Evolutionary conservation across 2,113 vertebrate species (phyloP).

Genomic region (Anguilla japonica): DNA sequence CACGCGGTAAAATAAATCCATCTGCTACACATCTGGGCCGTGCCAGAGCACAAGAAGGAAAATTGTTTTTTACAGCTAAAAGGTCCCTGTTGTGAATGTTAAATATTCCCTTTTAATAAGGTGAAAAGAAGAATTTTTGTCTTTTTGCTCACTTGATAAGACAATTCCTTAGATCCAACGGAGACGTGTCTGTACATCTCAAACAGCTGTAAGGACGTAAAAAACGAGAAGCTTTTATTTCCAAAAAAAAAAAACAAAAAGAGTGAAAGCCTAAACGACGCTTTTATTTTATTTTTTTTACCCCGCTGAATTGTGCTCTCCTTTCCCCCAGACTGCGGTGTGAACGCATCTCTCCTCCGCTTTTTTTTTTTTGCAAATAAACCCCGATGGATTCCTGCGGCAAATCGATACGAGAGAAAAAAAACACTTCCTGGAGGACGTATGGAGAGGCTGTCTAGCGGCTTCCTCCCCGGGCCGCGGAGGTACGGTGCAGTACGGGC

Average conservation of each 20-base stretch:
- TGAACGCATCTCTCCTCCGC: slow-evolving; percentile 14
- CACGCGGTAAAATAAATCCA: slow-evolving; percentile 57
- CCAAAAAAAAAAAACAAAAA: background rate
- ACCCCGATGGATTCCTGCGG: slow-evolving; percentile 8
- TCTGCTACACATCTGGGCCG: slow-evolving; percentile 44
- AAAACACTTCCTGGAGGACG: background rate
- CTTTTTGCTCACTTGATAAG: slow-evolving; percentile 15
- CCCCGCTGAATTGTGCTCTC: slow-evolving; percentile 14
- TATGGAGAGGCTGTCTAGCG: background rate
- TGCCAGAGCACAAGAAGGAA: slow-evolving; percentile 29
- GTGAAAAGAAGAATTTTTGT: slow-evolving; percentile 18
- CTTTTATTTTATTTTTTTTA: slow-evolving; percentile 1
- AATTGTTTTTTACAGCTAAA: slow-evolving; percentile 26
- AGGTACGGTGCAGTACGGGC: background rate
- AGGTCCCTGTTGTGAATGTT: slow-evolving; percentile 45
- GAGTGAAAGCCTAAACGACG: background rate
- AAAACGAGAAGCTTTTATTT: background rate
- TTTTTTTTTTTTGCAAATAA: slow-evolving; percentile 18
- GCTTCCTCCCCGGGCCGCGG: background rate
- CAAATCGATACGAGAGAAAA: slow-evolving; percentile 1
- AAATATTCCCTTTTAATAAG: slow-evolving; percentile 50
- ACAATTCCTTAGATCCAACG: slow-evolving; percentile 37
- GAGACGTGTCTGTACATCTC: slow-evolving; percentile 14
- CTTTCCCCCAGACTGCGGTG: background rate
- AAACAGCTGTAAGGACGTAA: slow-evolving; percentile 5